Evolutionary conservation across 2,113 vertebrate species (phyloP), one percentile per base, ranked within the genome.

Genomic region (Sceloporus tristichus): DNA sequence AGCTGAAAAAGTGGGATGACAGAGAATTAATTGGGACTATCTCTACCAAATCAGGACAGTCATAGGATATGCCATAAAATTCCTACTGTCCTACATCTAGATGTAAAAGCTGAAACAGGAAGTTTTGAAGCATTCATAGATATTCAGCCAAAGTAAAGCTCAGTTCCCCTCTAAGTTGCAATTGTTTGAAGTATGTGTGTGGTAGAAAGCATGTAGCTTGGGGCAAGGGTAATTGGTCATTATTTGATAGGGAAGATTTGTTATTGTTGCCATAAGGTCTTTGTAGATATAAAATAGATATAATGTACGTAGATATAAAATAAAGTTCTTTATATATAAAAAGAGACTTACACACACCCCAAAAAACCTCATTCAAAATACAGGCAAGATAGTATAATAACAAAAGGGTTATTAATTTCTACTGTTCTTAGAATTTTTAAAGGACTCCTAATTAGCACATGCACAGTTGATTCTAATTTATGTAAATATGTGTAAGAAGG

Each of bases 381-480:
- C 40, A 42, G n/a, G 25, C 73, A 74, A 16, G 18, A 73, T 59
- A 80, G 74, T 74, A 34, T 53, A 73, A 73, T 34, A 54, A 9
- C 79, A 83, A 82, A 83, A 48, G 48, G 27, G 8, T 48, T 73
- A 13, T 34, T 83, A 83, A 2, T 54, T 83, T 53, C 19, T 27
- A 82, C 13, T 87, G 53, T 75, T 40, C 73, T 88, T 66, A 83
- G 11, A 74, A 62, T 74, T 88, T 54, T 42, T n/a, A 42, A 87
- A n/a, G 10, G 40, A 66, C 34, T 48, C 34, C 56, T 65, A 65
- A 65, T 65, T 85, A 76, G 23, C 14, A 29, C 38, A 85, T 85
- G 59, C 14, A 78, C 74, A 85, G 77, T 85, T 85, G 77, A 78
- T 79, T 79, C 27, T 68, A 86, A 68, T 68, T 48, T 62, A 66